These are phyloP conservation scores for Indicator maculatus DNA, from an alignment of 2,113 vertebrate species.

Conservation along the genomic window DNA sequence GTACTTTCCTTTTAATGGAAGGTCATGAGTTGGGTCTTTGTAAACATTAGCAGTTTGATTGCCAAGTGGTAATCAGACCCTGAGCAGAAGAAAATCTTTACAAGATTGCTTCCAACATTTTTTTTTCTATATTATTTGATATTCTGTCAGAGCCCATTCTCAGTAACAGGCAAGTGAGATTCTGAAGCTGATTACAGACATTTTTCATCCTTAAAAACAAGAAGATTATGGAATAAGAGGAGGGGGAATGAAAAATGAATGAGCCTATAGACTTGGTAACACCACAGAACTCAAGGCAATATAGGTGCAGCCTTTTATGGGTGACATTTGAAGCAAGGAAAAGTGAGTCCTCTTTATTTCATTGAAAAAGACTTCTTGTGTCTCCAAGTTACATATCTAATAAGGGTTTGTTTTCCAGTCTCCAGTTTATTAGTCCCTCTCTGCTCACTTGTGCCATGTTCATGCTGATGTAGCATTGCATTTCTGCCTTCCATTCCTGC, in stretches of 20 bases:
- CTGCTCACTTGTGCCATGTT: not conserved
- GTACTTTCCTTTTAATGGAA: not conserved
- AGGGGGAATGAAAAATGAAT: not conserved
- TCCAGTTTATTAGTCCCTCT: not conserved
- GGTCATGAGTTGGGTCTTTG: not conserved
- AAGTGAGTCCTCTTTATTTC: not conserved
- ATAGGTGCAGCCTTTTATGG: not conserved
- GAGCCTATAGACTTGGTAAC: not conserved
- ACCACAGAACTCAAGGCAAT: not conserved
- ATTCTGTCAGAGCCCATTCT: not conserved
- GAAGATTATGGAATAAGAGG: not conserved
- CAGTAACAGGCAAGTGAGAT: not conserved
- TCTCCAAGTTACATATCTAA: not conserved
- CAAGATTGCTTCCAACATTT: not conserved
- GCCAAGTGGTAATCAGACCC: not conserved
- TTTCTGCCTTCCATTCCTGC: not conserved
- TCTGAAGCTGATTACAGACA: not conserved
- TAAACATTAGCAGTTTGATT: not conserved
- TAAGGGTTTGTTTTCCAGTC: not conserved
- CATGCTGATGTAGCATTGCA: not conserved
- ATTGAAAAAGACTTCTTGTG: not conserved
- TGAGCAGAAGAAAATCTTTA: not conserved
- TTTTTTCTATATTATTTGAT: not conserved
- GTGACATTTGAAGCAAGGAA: fast-evolving
- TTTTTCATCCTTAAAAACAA: not conserved